Evolutionary conservation across 2,888 invertebrate genomes (phyloP), one percentile per base, ranked within the genome.

Genomic region (Lochmaea crataegi): DNA sequence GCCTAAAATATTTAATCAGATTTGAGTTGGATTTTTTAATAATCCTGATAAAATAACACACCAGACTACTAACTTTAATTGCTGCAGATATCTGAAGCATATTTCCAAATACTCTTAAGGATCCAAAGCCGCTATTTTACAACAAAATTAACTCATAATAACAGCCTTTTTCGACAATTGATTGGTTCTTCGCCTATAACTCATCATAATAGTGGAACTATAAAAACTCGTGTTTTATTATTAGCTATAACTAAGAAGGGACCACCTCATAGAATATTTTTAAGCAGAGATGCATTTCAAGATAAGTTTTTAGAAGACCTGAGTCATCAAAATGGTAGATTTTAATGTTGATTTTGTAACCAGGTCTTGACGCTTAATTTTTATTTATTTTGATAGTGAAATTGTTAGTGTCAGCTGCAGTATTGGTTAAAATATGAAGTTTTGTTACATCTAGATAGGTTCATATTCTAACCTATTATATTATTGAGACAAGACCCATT

Each of bases 231-330:
- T 16, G 18, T 68, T 68, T 68, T 68, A 68, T 68, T 68, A 68
- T 61, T 61, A 18, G 68, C 60, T 68, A 26, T 68, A 38, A 22
- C 38, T 61, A 51, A 51, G 38, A 68, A 22, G 10, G 51, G 68
- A 68, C 68, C 68, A 68, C 68, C 68, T 68, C 51, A n/a, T 60
- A 61, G 68, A 68, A 61, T 58, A 60, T 68, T 68, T 58, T 58
- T 22, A 32, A 45, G 57, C 18, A 42, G 42, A 58, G 68, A 68
- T 68, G 60, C 45, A 68, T 42, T 41, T 45, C 11, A 26, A 68
- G 68, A 58, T 68, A 67, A 48, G 42, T 45, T 38, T 45, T 45
- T 14, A 58, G 32, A 68, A 68, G 45, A 58, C 58, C 18, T 68
- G 58, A 60, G 60, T 68, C 68, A 68, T 68, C 58, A 48, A 58